Percentiles rank a stretch among this genome's conserved stretches.
These are phyloP conservation scores for Aspidoscelis tigris DNA, from an alignment of 2,113 vertebrate genomes.

Conservation along the genomic window DNA sequence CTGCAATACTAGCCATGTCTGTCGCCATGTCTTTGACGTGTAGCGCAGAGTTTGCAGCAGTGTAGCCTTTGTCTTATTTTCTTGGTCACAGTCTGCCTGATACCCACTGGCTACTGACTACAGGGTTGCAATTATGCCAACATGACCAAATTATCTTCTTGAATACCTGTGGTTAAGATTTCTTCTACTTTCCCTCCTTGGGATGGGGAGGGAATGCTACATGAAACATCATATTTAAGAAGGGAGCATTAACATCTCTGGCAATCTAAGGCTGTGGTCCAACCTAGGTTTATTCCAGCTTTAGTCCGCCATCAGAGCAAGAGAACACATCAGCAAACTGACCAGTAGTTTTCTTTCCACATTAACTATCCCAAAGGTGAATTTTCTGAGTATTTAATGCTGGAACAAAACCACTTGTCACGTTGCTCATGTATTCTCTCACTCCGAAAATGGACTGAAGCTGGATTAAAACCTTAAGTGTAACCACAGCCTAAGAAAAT, in stretches of 20 bases:
- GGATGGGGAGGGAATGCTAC: background rate
- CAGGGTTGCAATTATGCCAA: constrained; percentile 9
- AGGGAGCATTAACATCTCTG: background rate
- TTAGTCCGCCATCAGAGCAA: too few relatives aligned
- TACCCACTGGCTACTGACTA: constrained; percentile 38
- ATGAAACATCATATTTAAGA: constrained; percentile 38
- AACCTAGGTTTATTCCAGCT: too few relatives aligned
- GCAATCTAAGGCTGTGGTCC: background rate
- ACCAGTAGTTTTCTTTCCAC: too few relatives aligned
- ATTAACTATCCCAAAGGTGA: too few relatives aligned
- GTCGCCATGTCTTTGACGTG: background rate
- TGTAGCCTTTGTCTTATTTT: constrained; percentile 40
- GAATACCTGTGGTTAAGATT: background rate
- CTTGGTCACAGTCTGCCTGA: constrained; percentile 59
- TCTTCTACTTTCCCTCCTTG: background rate
- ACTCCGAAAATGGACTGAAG: too few relatives aligned
- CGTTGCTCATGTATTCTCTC: too few relatives aligned
- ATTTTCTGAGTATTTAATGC: too few relatives aligned
- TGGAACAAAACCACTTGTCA: too few relatives aligned
- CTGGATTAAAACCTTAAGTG: too few relatives aligned
- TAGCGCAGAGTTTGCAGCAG: constrained; percentile 14
- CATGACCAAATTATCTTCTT: background rate
- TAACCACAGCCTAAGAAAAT: background rate
- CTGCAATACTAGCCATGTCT: background rate
- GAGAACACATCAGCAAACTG: too few relatives aligned